phyloP scores from a whole-genome alignment of 2,888 invertebrate species.

The Thyatira batis region DNA sequence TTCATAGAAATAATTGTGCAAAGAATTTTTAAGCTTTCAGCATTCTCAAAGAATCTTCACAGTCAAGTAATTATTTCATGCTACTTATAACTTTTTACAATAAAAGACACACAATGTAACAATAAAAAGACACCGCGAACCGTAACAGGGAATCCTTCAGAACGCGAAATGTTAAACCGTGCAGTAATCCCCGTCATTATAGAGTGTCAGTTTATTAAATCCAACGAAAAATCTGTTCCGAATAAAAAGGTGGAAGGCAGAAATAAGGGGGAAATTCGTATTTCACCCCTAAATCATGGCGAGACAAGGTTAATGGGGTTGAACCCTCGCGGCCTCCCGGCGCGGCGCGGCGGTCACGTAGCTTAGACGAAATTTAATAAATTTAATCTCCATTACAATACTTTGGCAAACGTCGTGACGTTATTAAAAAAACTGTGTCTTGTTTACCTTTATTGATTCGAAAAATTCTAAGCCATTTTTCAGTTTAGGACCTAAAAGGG shows the following conservation, averaged over 20 bases:
- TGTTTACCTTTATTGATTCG: slow-evolving; percentile 43
- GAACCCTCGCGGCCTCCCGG: slow-evolving; percentile 64
- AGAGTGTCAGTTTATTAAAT: slow-evolving; percentile 62
- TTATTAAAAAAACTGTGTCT: slow-evolving; percentile 29
- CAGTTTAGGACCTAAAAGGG: no score
- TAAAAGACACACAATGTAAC: background rate
- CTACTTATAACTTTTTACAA: background rate
- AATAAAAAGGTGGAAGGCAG: slow-evolving; percentile 58
- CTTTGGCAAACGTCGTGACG: slow-evolving; percentile 39
- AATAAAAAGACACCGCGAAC: background rate
- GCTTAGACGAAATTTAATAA: slow-evolving; percentile 71
- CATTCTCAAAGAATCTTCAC: background rate
- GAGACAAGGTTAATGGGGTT: slow-evolving; percentile 79
- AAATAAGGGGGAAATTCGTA: slow-evolving; percentile 67
- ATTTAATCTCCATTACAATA: slow-evolving; percentile 64
- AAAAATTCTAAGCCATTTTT: no score
- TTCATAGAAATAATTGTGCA: no score
- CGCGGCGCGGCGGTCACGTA: slow-evolving; percentile 73
- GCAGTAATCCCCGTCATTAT: slow-evolving; percentile 61
- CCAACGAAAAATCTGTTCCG: slow-evolving; percentile 64
- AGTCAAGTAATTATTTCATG: background rate
- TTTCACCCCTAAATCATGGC: slow-evolving; percentile 75
- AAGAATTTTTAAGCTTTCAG: no score
- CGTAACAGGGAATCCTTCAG: background rate
- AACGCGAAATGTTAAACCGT: slow-evolving; percentile 5